phyloP scores from a whole-genome alignment of 2,797 vertebrate species.

The Molothrus ater region DNA sequence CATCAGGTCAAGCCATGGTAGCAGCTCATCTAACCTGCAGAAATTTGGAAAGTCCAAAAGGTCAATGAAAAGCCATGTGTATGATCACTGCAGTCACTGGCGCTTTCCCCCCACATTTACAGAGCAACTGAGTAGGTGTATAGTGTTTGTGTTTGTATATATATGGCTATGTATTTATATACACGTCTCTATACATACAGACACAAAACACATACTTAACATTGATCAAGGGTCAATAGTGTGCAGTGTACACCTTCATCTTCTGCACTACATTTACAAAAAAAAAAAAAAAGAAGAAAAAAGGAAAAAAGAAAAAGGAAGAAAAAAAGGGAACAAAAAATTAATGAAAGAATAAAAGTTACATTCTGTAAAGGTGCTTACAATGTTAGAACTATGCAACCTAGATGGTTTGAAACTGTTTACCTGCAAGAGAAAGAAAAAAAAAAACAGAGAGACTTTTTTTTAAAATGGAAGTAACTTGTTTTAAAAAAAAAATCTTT shows the following conservation, averaged over 20 bases:
- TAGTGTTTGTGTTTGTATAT: conserved; percentile 61
- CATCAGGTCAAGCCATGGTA: conserved; percentile 65
- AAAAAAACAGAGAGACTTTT: conserved; percentile 74
- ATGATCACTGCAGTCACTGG: conserved; percentile 71
- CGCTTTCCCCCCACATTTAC: conserved; percentile 53
- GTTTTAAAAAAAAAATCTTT: conserved; percentile 81
- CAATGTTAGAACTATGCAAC: conserved; percentile 98
- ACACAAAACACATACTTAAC: not conserved
- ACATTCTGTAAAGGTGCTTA: conserved; percentile 89
- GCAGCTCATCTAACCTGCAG: conserved; percentile 67
- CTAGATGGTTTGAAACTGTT: conserved; percentile 91
- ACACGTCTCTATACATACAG: conserved; percentile 49
- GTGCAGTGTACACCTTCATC: conserved; percentile 76
- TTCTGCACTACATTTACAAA: conserved; percentile 77
- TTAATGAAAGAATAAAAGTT: conserved; percentile 81
- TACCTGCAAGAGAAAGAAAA: conserved; percentile 84
- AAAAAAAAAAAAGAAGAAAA: conserved; percentile 4
- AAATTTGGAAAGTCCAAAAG: conserved; percentile 62
- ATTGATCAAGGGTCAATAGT: conserved; percentile 56
- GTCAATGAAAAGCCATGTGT: conserved; percentile 75
- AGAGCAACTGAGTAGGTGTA: conserved; percentile 51
- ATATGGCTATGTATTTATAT: not conserved
- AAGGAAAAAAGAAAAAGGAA: conserved; percentile 68
- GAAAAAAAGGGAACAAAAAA: conserved; percentile 70
- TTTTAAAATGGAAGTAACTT: conserved; percentile 81